Percentiles rank a stretch among this genome's conserved stretches.
phyloP scores from a whole-genome alignment of 2,113 vertebrate genomes.

The Toxotes jaculatrix region DNA sequence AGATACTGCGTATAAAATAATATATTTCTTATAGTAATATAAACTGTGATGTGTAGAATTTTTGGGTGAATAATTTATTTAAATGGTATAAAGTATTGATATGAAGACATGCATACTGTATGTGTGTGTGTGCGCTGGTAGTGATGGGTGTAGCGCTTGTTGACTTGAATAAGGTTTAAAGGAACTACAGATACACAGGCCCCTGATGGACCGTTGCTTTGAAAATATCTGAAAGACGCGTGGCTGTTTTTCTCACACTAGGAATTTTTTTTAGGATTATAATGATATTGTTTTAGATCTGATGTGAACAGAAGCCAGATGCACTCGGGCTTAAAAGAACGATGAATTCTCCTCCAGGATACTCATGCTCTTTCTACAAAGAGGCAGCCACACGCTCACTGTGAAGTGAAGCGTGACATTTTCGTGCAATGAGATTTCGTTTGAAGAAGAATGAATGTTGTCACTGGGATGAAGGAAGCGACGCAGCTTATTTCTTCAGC shows the following conservation, averaged over 20 bases:
- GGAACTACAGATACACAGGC: too few relatives aligned
- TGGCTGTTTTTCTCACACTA: too few relatives aligned
- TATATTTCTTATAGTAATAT: slow-evolving; percentile 21
- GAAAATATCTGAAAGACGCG: too few relatives aligned
- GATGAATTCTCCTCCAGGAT: background rate
- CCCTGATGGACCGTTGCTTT: too few relatives aligned
- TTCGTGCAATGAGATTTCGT: too few relatives aligned
- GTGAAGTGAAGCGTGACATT: background rate
- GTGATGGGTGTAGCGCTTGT: background rate
- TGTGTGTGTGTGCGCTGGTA: background rate
- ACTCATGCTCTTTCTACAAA: background rate
- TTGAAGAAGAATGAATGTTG: too few relatives aligned
- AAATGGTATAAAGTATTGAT: background rate
- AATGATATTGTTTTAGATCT: background rate
- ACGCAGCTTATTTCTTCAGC: too few relatives aligned
- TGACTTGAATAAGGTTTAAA: background rate
- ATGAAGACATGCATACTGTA: background rate
- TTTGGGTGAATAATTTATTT: background rate
- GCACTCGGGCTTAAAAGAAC: slow-evolving; percentile 1
- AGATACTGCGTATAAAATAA: background rate
- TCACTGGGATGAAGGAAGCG: too few relatives aligned
- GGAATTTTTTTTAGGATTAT: background rate
- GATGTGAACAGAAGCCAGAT: background rate
- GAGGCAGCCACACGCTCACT: background rate
- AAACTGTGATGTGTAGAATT: background rate